phyloP scores from a whole-genome alignment of 2,888 invertebrate genomes.

The Hydrotaea diabolus region DNA sequence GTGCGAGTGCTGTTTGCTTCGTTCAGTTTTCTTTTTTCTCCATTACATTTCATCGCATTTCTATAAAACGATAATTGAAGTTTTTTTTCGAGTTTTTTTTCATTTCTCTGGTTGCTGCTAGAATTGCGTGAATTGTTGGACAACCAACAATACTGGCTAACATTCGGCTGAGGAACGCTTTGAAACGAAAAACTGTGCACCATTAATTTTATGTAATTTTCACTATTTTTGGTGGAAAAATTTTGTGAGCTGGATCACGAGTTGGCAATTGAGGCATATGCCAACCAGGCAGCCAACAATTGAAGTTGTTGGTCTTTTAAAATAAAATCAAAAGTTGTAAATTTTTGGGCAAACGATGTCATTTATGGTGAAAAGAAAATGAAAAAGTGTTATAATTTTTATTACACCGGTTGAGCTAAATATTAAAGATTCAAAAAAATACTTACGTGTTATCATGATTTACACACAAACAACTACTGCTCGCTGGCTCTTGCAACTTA shows the following conservation, averaged over 20 bases:
- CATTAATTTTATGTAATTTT: slow-evolving; percentile 58
- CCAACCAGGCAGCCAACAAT: no score
- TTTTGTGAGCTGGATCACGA: slow-evolving; percentile 43
- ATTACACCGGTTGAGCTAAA: no score
- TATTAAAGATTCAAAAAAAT: background rate
- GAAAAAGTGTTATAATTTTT: background rate
- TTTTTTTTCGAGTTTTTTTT: background rate
- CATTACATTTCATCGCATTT: slow-evolving; percentile 39
- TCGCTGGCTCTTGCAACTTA: background rate
- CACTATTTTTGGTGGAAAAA: background rate
- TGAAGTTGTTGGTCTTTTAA: background rate
- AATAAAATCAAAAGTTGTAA: slow-evolving; percentile 2
- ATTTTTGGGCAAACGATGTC: no score
- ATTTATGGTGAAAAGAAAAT: background rate
- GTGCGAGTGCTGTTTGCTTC: slow-evolving; percentile 21
- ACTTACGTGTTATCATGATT: slow-evolving; percentile 5
- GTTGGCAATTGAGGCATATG: slow-evolving; percentile 1
- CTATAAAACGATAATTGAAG: slow-evolving; percentile 51
- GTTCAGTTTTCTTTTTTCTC: background rate
- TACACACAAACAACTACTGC: background rate
- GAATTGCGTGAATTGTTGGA: no score
- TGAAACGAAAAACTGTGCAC: slow-evolving; percentile 43
- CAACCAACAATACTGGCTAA: no score
- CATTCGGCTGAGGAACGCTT: background rate
- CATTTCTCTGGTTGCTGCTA: background rate